Conservation (phyloP, 2,888 invertebrate species). For the Andrena dorsata region DNA sequence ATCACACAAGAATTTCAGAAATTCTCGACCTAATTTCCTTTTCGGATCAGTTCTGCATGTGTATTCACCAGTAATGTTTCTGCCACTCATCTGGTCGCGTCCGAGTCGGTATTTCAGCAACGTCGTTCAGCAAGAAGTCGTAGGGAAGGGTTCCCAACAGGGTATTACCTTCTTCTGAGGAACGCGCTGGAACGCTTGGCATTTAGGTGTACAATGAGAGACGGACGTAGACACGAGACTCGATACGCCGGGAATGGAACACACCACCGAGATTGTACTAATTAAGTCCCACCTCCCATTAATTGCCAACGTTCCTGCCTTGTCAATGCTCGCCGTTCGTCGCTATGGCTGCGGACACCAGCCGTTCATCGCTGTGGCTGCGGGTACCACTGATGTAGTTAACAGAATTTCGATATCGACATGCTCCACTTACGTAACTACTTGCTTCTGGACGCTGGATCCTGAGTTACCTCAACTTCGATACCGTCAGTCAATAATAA, state of each 20-base stretch:
- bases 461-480: conserved; percentile 37
- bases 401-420: conserved; percentile 72
- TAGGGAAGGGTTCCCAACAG: conserved; percentile 23
- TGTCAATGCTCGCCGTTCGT: conserved; percentile 60
- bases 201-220: conserved; percentile 56
- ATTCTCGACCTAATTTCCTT: not conserved
- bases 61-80: not conserved
- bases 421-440: conserved; percentile 66
- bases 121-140: conserved; percentile 39
- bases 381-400: conserved; percentile 53
- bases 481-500: conserved; percentile 20
- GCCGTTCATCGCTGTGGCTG: conserved; percentile 54
- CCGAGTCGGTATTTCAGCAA: conserved; percentile 41
- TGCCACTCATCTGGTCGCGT: not conserved
- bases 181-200: conserved; percentile 51
- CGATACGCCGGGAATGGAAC: conserved; percentile 54
- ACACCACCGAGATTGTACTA: conserved; percentile 68
- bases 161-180: conserved; percentile 63
- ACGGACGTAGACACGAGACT: conserved; percentile 41
- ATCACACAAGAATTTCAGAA: too few species aligned
- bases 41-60: not conserved
- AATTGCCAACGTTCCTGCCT: conserved; percentile 71
- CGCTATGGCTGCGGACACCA: conserved; percentile 57
- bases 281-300: conserved; percentile 68
- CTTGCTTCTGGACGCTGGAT: conserved; percentile 35